Base-by-base conservation (phyloP, 2,888 invertebrate species). In the Scrobipalpa costella region DNA sequence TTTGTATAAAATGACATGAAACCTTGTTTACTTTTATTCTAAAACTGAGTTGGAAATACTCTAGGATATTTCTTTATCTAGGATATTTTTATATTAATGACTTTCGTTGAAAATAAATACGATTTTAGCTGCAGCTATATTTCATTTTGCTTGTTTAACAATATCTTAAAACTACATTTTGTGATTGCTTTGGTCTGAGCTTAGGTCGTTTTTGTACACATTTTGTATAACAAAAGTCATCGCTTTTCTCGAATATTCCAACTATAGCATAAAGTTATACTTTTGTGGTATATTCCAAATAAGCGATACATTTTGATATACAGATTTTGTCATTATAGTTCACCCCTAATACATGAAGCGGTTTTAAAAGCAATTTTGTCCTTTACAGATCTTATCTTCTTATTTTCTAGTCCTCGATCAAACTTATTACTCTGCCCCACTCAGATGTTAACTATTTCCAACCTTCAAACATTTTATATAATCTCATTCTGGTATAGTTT, bases 141-240 rank as follows among this genome's bases (percentile, higher is more conserved):
- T 82, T 82, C 80, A 78, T 69, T 80, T 73, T 82, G 81, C 77
- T 75, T 72, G 64, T 59, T 63, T 67, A 36, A 44, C n/a, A 59
- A 44, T 60, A 9, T 13, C 47, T 60, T 49, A 60, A 36, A 33
- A 47, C 47, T 49, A 60, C 17, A 27, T 63, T 36, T 13, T 33
- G 44, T 63, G 44, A 62, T 64, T 52, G 62, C 64, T 64, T 64
- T 62, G 64, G 64, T 63, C 44, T 19, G 21, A 19, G 55, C 55
- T 55, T 34, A 9, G 27, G n/a, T 50, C 40, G n/a, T n/a, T 19
- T 15, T 57, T 19, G 27, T 57, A 9, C n/a, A 13, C 9, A 15
- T 55, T 7, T 52, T 19, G 21, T 8, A 50, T 21, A n/a, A n/a
- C 7, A 19, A 19, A 49, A 17, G 1, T 13, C 9, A 21, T 11